Percentiles rank a stretch among this genome's conserved stretches.
Evolutionary conservation across 2,797 vertebrate species (phyloP).

Genomic region (Chelmon rostratus): DNA sequence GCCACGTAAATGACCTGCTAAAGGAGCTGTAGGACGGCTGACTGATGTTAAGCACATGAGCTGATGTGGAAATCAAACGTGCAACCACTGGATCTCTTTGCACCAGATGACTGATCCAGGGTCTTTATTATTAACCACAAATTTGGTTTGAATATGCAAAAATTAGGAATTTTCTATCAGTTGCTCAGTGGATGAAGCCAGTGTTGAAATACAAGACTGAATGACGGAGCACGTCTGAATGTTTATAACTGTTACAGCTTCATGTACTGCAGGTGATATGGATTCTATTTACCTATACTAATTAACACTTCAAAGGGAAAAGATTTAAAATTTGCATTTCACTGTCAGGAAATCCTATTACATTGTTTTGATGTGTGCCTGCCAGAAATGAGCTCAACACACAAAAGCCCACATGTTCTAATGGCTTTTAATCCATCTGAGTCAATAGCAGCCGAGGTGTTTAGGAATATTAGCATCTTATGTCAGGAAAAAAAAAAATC

Average conservation of each 20-base stretch:
- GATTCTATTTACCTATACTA: constrained; percentile 70
- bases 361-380: constrained; percentile 72
- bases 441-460: constrained; percentile 77
- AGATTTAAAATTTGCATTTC: constrained; percentile 68
- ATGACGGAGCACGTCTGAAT: constrained; percentile 18
- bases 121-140: neutral
- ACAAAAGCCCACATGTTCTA: constrained; percentile 81
- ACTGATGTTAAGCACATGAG: constrained; percentile 14
- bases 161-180: neutral
- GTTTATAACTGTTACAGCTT: constrained; percentile 26
- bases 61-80: constrained; percentile 31
- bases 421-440: constrained; percentile 84
- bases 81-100: constrained; percentile 2
- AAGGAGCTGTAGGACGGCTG: constrained; percentile 41
- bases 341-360: constrained; percentile 77
- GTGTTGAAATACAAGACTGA: constrained; percentile 17
- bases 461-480: constrained; percentile 79
- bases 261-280: constrained; percentile 57
- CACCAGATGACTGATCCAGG: constrained; percentile 3
- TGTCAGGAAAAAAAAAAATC: constrained; percentile 62
- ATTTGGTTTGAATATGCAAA: neutral
- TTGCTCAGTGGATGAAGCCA: neutral
- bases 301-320: constrained; percentile 77
- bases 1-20: constrained; percentile 33
- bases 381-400: constrained; percentile 74